These are phyloP conservation scores for Thunnus maccoyii DNA, from an alignment of 2,113 vertebrate species.

Conservation along the genomic window DNA sequence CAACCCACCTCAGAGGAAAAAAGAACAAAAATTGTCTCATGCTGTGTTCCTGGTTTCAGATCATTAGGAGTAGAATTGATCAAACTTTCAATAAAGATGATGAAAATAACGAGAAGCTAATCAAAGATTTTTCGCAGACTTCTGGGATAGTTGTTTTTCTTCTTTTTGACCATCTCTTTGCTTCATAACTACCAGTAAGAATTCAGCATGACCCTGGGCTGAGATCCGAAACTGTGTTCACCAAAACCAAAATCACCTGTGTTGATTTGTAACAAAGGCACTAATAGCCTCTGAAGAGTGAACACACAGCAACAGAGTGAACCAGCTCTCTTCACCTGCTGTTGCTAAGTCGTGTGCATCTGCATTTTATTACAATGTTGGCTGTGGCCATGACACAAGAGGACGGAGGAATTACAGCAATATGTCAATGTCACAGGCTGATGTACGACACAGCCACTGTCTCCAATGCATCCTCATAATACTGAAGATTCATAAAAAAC, in stretches of 20 bases:
- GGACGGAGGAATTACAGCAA: constrained; percentile 51
- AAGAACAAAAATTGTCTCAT: neutral
- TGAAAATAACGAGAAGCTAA: constrained; percentile 44
- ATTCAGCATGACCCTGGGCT: constrained; percentile 55
- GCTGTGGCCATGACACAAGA: constrained; percentile 28
- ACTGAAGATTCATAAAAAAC: constrained; percentile 21
- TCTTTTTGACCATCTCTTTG: constrained; percentile 48
- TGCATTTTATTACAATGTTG: constrained; percentile 28
- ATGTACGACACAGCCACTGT: constrained; percentile 22
- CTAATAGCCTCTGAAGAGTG: constrained; percentile 23
- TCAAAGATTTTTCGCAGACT: constrained; percentile 51
- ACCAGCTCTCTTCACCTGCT: constrained; percentile 19
- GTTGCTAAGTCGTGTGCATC: constrained; percentile 17
- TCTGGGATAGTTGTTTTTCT: constrained; percentile 46
- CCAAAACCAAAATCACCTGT: constrained; percentile 44
- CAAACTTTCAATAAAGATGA: constrained; percentile 29
- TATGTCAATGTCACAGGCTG: constrained; percentile 56
- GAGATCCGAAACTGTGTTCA: constrained; percentile 13
- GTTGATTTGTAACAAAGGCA: constrained; percentile 30
- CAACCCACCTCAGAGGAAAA: fast-evolving
- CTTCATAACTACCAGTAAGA: constrained; percentile 58
- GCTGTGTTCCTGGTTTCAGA: neutral
- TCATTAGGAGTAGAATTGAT: neutral
- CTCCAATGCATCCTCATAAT: constrained; percentile 10
- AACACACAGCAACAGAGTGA: neutral